Conservation (phyloP, 2,797 vertebrate species). For the Artibeus lituratus region DNA sequence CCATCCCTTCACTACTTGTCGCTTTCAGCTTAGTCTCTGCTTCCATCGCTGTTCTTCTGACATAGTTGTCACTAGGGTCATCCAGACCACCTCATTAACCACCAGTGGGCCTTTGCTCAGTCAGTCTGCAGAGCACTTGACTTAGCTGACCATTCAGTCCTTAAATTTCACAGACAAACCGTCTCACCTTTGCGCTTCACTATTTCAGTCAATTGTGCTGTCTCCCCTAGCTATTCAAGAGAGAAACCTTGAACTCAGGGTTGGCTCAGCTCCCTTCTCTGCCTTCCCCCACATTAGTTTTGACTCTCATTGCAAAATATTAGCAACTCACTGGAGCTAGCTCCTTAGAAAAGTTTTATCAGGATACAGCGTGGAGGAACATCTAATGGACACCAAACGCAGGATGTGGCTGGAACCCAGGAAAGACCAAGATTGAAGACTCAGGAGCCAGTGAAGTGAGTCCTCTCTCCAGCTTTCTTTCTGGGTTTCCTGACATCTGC, state of each 20-base stretch:
- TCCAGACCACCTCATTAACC: constrained; percentile 12
- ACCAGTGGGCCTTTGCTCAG: not conserved
- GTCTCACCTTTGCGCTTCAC: not conserved
- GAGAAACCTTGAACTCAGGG: not conserved
- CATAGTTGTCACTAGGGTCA: not conserved
- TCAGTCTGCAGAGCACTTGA: not conserved
- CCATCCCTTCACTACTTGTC: not conserved
- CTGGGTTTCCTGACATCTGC: not conserved
- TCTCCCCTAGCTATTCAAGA: not conserved
- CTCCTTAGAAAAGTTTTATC: not conserved
- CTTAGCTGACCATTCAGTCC: not conserved
- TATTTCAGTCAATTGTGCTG: not conserved
- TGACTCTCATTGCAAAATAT: constrained; percentile 18
- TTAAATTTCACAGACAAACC: not conserved
- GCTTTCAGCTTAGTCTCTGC: not conserved
- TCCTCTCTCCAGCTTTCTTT: not conserved
- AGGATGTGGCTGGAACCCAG: not conserved
- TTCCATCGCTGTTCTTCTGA: not conserved
- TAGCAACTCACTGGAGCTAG: not conserved
- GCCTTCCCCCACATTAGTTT: not conserved
- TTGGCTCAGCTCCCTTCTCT: not conserved
- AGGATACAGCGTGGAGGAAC: not conserved
- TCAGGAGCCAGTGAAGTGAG: not conserved
- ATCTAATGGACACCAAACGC: not conserved
- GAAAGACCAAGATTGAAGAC: not conserved